Conservation (phyloP, 2,888 invertebrate species). For the Hydroisotoma schaefferi region DNA sequence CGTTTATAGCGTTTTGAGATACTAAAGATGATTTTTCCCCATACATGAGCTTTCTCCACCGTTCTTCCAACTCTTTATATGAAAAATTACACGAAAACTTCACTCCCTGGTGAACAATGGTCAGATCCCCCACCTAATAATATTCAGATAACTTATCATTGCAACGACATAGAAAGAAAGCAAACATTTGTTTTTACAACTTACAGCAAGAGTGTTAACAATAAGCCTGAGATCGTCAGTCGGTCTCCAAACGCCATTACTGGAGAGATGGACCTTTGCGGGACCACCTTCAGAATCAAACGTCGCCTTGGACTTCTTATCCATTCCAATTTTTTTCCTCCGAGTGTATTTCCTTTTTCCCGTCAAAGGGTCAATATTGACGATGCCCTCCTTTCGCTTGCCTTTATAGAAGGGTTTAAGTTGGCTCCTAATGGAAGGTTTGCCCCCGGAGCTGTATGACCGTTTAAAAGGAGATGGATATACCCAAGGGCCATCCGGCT, state of each 20-base stretch:
- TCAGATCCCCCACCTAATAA: slow-evolving; percentile 59
- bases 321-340: slow-evolving; percentile 7
- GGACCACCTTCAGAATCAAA: not conserved
- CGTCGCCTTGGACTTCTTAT: not conserved
- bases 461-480: slow-evolving; percentile 3
- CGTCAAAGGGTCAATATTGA: slow-evolving; percentile 19
- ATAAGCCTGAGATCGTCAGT: slow-evolving; percentile 93
- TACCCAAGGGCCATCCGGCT: not conserved
- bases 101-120: slow-evolving; percentile 76
- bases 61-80: slow-evolving; percentile 84
- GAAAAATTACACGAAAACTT: slow-evolving; percentile 96
- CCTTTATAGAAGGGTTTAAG: slow-evolving; percentile 4
- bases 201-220: slow-evolving; percentile 83
- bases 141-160: not conserved
- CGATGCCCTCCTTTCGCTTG: slow-evolving; percentile 6
- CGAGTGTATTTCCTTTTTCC: slow-evolving; percentile 22
- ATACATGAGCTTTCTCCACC: slow-evolving; percentile 94
- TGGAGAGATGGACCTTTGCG: slow-evolving; percentile 49
- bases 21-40: slow-evolving; percentile 90
- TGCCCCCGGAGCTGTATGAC: not conserved
- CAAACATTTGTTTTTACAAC: too few relatives aligned
- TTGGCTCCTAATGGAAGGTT: not conserved
- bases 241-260: slow-evolving; percentile 88
- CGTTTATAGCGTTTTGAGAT: slow-evolving; percentile 87
- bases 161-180: too few relatives aligned